phyloP scores from a whole-genome alignment of 37 sponge, comb jelly and placozoan species.

The Oopsacas minuta region DNA sequence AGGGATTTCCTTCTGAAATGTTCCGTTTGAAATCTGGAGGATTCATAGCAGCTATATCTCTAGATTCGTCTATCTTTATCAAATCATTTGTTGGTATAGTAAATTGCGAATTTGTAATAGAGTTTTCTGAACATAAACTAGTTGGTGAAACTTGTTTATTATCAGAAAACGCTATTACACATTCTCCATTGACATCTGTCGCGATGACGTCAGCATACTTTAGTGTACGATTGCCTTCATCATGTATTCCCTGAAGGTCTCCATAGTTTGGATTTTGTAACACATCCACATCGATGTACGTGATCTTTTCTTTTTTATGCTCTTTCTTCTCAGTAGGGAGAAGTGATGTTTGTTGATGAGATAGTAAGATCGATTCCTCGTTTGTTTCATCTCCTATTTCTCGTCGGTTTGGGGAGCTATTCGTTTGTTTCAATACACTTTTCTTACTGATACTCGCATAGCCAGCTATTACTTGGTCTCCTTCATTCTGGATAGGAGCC shows the following conservation, averaged over 20 bases:
- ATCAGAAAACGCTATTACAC: neutral
- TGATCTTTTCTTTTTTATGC: neutral
- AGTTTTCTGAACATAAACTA: neutral
- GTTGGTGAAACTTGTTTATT: neutral
- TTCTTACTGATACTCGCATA: neutral
- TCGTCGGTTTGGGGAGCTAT: neutral
- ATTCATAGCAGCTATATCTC: neutral
- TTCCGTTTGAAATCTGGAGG: neutral
- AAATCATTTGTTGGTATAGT: neutral
- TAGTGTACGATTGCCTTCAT: slow-evolving; percentile 1
- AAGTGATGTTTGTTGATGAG: neutral
- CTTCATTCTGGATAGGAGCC: neutral
- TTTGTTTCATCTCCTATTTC: neutral
- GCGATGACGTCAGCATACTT: slow-evolving; percentile 3
- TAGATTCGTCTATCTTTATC: neutral
- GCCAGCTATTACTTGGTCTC: neutral
- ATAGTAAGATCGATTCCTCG: neutral
- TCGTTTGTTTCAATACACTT: neutral
- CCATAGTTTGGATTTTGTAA: neutral
- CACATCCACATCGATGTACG: neutral
- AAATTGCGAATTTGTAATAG: neutral
- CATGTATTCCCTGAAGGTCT: neutral
- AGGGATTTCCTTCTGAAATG: neutral
- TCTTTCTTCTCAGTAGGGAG: neutral
- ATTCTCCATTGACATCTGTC: neutral